phyloP scores from a whole-genome alignment of 2,888 invertebrate species.

The Hyppa rectilinea region DNA sequence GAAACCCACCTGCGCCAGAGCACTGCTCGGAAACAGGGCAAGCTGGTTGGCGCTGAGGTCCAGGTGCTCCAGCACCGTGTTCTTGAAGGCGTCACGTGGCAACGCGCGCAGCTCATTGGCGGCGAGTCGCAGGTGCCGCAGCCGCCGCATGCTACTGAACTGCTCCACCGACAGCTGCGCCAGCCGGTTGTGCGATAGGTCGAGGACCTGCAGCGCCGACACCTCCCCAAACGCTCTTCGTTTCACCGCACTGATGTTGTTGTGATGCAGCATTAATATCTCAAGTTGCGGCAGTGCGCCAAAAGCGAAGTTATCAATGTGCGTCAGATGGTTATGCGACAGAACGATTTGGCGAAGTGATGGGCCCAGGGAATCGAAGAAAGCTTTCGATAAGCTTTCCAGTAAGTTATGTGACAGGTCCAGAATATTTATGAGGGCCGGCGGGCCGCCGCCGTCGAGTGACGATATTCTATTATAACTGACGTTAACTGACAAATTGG shows the following conservation, averaged over 20 bases:
- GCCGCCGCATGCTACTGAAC: conserved; percentile 90
- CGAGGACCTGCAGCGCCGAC: conserved; percentile 74
- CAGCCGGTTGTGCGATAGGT: conserved; percentile 76
- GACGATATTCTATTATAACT: conserved; percentile 92
- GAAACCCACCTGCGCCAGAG: conserved; percentile 93
- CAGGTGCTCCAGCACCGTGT: conserved; percentile 93
- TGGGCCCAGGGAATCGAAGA: conserved; percentile 86
- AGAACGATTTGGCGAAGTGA: conserved; percentile 81
- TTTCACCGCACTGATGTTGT: conserved; percentile 92
- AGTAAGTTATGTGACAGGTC: conserved; percentile 93
- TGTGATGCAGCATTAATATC: conserved; percentile 91
- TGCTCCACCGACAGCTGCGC: conserved; percentile 76
- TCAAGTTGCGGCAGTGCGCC: conserved; percentile 72
- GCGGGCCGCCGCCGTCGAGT: conserved; percentile 74
- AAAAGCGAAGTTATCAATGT: conserved; percentile 84
- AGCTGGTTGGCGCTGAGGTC: conserved; percentile 94
- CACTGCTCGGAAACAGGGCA: conserved; percentile 93
- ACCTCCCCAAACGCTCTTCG: conserved; percentile 92
- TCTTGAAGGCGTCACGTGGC: conserved; percentile 93
- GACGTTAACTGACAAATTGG: conserved; percentile 92
- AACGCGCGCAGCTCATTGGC: conserved; percentile 93
- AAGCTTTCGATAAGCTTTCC: conserved; percentile 89
- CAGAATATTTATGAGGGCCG: conserved; percentile 90
- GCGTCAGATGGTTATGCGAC: conserved; percentile 90
- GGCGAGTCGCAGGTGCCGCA: conserved; percentile 92